Percentiles rank a stretch among this genome's conserved stretches.
Evolutionary conservation across 2,797 vertebrate species (phyloP).

Genomic region (Corythornis leucogaster): DNA sequence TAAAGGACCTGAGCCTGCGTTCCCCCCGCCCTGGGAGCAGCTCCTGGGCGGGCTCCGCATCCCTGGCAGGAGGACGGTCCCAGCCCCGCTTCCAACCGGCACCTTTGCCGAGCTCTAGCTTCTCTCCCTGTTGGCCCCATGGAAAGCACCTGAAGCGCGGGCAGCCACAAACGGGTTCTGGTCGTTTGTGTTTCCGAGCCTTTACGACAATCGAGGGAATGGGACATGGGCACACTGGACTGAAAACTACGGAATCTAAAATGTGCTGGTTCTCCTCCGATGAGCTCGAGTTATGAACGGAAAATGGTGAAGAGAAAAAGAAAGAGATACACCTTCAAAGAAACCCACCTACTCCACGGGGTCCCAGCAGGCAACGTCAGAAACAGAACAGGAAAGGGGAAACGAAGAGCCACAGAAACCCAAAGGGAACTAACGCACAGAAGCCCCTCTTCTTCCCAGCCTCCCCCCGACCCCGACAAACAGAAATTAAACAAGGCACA

Average conservation of each 20-base stretch:
- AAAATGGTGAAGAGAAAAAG: slow-evolving; percentile 65
- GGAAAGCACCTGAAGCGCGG: slow-evolving; percentile 56
- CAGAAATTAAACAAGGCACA: slow-evolving; percentile 98
- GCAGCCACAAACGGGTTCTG: slow-evolving; percentile 64
- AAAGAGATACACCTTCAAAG: slow-evolving; percentile 4
- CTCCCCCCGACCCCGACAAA: slow-evolving; percentile 74
- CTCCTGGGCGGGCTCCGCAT: neutral
- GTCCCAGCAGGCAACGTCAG: slow-evolving; percentile 77
- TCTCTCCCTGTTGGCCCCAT: slow-evolving; percentile 53
- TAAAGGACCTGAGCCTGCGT: neutral
- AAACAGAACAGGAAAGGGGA: slow-evolving; percentile 22
- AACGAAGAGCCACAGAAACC: slow-evolving; percentile 63
- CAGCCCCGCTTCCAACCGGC: neutral
- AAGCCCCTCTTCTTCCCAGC: slow-evolving; percentile 72
- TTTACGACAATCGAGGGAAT: slow-evolving; percentile 71
- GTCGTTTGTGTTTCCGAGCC: slow-evolving; percentile 66
- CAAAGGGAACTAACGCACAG: slow-evolving; percentile 70
- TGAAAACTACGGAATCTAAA: slow-evolving; percentile 77
- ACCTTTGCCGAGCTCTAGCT: slow-evolving; percentile 62
- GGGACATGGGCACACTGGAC: slow-evolving; percentile 75
- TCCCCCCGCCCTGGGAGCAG: neutral
- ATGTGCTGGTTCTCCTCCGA: slow-evolving; percentile 81
- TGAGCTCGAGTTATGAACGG: slow-evolving; percentile 73
- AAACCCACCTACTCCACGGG: slow-evolving; percentile 58
- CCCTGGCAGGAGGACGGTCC: neutral